Evolutionary conservation across 2,888 invertebrate species (phyloP), one percentile per base, ranked within the genome.

Genomic region (Dyspetes luteomarginatus): DNA sequence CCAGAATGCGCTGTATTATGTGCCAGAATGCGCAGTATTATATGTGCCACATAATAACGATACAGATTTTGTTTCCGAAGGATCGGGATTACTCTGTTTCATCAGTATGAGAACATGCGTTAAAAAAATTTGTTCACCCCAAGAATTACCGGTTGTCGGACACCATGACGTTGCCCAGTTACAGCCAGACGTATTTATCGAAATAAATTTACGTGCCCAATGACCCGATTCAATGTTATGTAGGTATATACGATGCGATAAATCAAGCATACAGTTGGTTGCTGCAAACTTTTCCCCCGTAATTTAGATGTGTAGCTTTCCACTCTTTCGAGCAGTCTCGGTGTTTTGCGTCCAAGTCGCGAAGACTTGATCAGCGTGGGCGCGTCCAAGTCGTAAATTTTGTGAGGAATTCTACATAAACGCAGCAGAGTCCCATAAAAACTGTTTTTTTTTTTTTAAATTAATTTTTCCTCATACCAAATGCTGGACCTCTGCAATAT

Each of bases 321-420:
- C 24, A 30, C 19, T 50, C 45, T 43, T 7, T 24, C 17, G 1
- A 24, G 17, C 30, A 12, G 36, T n/a, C 17, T 43, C 43, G 64
- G 56, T 74, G 78, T 72, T 68, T 76, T 55, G 69, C 64, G 75
- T 67, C 43, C 60, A 55, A 67, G 48, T 71, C 19, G 36, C 58
- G 41, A 48, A 65, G 52, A 68, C 30, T 60, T 45, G 72, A 64
- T 43, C 73, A 75, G 79, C 75, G 82, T 82, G 77, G 82, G 82
- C 72, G 82, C 68, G 60, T 76, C 48, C 19, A 30, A 58, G 69
- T 82, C 78, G 78, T 82, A 82, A 82, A 82, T 79, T 76, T 64
- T 58, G 52, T 43, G 72, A 67, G 72, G 75, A 78, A 78, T 82
- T 64, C 76, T 67, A 72, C 82, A 82, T 79, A 78, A 82, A 82